These are phyloP conservation scores for Sminthurinus aureus DNA, from an alignment of 2,888 invertebrate genomes.

Conservation along the genomic window DNA sequence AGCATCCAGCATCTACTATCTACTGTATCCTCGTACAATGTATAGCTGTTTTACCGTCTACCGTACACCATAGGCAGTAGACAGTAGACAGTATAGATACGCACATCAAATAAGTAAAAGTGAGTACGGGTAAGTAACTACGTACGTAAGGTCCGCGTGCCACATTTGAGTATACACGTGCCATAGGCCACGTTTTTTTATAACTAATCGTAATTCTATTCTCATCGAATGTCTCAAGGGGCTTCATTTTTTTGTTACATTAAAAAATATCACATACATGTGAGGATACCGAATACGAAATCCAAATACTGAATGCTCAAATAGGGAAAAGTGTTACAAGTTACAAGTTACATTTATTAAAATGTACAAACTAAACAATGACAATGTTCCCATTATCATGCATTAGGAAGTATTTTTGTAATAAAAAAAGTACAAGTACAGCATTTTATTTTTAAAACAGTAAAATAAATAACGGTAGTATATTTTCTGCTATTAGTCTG, in stretches of 20 bases:
- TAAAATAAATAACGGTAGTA: too few relatives aligned
- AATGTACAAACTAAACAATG: too few relatives aligned
- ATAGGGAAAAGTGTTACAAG: not conserved
- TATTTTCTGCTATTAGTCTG: too few relatives aligned
- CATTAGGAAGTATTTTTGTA: too few relatives aligned
- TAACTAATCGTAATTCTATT: not conserved
- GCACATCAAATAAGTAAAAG: not conserved
- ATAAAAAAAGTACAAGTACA: too few relatives aligned
- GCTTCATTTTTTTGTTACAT: not conserved
- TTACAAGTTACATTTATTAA: too few relatives aligned
- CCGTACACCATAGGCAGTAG: too few relatives aligned
- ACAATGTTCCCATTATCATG: too few relatives aligned
- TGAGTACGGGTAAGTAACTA: conserved; percentile 10
- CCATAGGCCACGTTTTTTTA: conserved; percentile 20
- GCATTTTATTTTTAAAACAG: too few relatives aligned
- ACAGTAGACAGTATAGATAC: not conserved
- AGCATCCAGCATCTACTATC: too few relatives aligned
- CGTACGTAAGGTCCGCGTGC: conserved; percentile 29
- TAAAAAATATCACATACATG: not conserved
- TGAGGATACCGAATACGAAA: not conserved
- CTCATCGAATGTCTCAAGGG: conserved; percentile 5
- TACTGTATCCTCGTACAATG: not conserved
- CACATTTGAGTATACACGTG: conserved; percentile 35
- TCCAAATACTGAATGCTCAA: not conserved
- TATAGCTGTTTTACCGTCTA: not conserved